Evolutionary conservation across 2,797 vertebrate species (phyloP).

Genomic region (Crenichthys baileyi): DNA sequence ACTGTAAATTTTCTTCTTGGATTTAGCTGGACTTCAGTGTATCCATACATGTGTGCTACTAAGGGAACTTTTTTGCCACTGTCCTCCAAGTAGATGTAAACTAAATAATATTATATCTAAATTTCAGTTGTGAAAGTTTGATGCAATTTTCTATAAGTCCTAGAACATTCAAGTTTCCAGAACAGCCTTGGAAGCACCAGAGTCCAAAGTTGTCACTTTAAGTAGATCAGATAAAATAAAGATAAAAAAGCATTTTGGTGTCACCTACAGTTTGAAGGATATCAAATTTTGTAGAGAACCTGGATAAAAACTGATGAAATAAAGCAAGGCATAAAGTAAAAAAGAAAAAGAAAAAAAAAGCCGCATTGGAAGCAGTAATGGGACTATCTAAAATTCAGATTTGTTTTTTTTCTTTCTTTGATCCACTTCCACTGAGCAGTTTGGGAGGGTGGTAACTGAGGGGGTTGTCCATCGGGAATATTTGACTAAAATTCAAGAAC

Average conservation of each 20-base stretch:
- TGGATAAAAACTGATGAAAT: background rate
- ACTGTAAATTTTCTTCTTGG: background rate
- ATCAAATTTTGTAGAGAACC: slow-evolving; percentile 24
- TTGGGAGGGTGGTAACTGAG: slow-evolving; percentile 21
- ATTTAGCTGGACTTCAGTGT: background rate
- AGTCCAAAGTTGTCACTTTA: slow-evolving; percentile 26
- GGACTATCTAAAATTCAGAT: slow-evolving; percentile 61
- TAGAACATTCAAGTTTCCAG: slow-evolving; percentile 25
- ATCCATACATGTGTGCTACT: background rate
- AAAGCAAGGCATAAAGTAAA: slow-evolving; percentile 18
- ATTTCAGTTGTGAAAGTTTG: background rate
- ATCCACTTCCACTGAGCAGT: slow-evolving; percentile 54
- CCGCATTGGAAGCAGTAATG: slow-evolving; percentile 48
- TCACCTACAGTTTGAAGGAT: slow-evolving; percentile 53
- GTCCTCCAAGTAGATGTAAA: slow-evolving; percentile 4
- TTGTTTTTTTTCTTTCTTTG: slow-evolving; percentile 59
- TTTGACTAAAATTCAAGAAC: slow-evolving; percentile 49
- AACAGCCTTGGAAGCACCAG: slow-evolving; percentile 19
- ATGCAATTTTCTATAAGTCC: slow-evolving; percentile 10
- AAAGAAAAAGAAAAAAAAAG: slow-evolving; percentile 29
- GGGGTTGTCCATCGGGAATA: slow-evolving; percentile 46
- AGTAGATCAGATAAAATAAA: slow-evolving; percentile 30
- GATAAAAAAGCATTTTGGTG: slow-evolving; percentile 37
- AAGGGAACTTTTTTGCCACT: background rate
- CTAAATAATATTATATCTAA: slow-evolving; percentile 1